Evolutionary conservation across 2,888 invertebrate species (phyloP), one percentile per base, ranked within the genome.

Genomic region (Julus scanicus): DNA sequence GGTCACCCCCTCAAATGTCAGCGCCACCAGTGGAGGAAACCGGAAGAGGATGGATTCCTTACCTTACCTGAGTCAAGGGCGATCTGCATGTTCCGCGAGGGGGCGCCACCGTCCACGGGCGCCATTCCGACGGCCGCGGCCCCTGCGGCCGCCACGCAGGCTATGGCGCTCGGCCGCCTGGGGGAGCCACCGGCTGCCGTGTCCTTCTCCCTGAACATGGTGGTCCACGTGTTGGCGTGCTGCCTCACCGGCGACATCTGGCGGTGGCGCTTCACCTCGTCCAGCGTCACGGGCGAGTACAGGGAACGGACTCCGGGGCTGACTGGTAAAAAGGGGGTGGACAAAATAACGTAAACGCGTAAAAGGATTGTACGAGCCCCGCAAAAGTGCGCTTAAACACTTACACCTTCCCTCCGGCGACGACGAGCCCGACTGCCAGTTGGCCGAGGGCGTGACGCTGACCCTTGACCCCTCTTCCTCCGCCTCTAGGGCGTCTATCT

Each of bases 201-300:
- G 37, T 83, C 83, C 15, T 83, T 83, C 20, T 83, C 83, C 83
- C 37, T 83, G 11, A 83, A 40, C 37, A 83, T 11, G 13, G 83
- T 44, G n/a, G 44, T 48, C 87, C 87, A 87, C 4, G 80, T 83
- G 44, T 80, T 39, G 9, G 87, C 80, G 44, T 87, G 87, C 44
- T 87, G 71, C 4, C 83, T 83, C 6, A 87, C 40, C 9, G 87
- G 87, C 6, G 87, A 80, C 44, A 83, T 1, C 20, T 83, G 80
- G 37, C 83, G 80, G 44, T 71, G 83, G 13, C 87, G 87, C 9
- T 96, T 96, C 0, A 96, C 96, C 91, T 96, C 96, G 91, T 96
- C 95, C 91, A 96, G 96, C 0, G 96, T 97, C 29, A 97, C 95
- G 0, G 97, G 97, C 0, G 96, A 96, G 92, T 97, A 97, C 11